These are phyloP conservation scores for Electrophaes corylata DNA, from an alignment of 2,888 invertebrate species.

Conservation along the genomic window DNA sequence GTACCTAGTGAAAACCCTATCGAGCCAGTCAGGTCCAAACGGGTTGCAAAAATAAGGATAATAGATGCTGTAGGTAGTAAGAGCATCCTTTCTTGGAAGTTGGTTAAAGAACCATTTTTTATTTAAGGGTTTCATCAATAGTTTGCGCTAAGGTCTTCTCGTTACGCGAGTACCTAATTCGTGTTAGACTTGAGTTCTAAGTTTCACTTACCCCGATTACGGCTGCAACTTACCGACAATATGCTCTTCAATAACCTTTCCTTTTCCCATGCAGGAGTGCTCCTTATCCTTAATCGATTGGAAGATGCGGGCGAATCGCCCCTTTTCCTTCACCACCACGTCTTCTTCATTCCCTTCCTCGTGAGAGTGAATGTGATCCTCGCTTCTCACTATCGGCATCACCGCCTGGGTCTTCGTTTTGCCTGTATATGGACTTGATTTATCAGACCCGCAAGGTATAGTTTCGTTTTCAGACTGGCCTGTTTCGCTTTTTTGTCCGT, in stretches of 20 bases:
- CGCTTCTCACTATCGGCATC: conserved; percentile 76
- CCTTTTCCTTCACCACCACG: conserved; percentile 72
- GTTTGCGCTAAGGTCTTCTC: no score
- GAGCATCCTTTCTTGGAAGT: background rate
- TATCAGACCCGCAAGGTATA: conserved; percentile 77
- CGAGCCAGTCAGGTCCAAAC: no score
- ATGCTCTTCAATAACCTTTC: conserved; percentile 77
- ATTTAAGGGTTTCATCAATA: no score
- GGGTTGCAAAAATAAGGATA: no score
- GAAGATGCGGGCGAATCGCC: conserved; percentile 72
- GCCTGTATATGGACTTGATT: conserved; percentile 74
- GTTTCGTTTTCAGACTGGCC: conserved; percentile 80
- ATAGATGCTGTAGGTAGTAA: no score
- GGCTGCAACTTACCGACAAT: conserved; percentile 64
- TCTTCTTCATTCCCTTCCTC: conserved; percentile 59
- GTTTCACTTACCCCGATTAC: background rate
- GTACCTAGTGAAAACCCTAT: no score
- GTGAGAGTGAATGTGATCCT: conserved; percentile 68
- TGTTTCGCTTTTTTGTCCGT: conserved; percentile 73
- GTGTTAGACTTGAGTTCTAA: no score
- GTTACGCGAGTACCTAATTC: no score
- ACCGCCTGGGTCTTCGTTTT: conserved; percentile 80
- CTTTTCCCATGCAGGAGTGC: conserved; percentile 78
- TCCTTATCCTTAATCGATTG: conserved; percentile 76
- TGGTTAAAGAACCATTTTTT: no score